Percentiles rank a stretch among this genome's conserved stretches.
Conservation (phyloP, 1,140 invertebrate genomes). For the Aphelenchoides besseyi region DNA sequence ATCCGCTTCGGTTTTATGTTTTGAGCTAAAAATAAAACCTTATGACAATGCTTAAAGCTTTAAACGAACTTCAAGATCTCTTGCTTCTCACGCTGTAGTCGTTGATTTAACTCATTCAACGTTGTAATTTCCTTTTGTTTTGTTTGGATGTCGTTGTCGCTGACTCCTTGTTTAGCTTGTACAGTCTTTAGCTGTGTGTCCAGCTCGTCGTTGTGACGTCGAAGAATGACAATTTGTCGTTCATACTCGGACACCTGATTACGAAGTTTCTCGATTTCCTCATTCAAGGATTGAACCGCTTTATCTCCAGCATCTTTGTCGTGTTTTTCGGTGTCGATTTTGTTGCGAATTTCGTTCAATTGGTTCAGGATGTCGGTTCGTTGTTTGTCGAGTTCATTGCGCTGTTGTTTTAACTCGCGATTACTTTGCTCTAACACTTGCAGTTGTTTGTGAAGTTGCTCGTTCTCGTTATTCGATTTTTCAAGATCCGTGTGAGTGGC, state of each 20-base stretch:
- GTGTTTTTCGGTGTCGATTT: slow-evolving; percentile 48
- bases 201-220: slow-evolving; percentile 59
- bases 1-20: slow-evolving; percentile 56
- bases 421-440: slow-evolving; percentile 51
- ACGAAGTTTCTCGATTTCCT: slow-evolving; percentile 59
- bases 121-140: slow-evolving; percentile 52
- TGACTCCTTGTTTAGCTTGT: slow-evolving; percentile 49
- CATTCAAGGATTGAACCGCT: slow-evolving; percentile 31
- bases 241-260: slow-evolving; percentile 53
- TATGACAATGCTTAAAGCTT: slow-evolving; percentile 1
- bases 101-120: slow-evolving; percentile 57
- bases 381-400: slow-evolving; percentile 59
- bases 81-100: slow-evolving; percentile 57
- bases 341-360: slow-evolving; percentile 49
- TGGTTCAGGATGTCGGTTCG: slow-evolving; percentile 53
- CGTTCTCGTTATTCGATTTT: slow-evolving; percentile 40
- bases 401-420: slow-evolving; percentile 56
- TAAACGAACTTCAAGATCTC: slow-evolving; percentile 52
- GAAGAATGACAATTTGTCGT: slow-evolving; percentile 53
- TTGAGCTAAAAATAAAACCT: slow-evolving; percentile 49
- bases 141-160: slow-evolving; percentile 57
- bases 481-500: slow-evolving; percentile 47
- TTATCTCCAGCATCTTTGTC: slow-evolving; percentile 38
- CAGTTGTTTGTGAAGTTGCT: slow-evolving; percentile 41
- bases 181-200: slow-evolving; percentile 59